Base-by-base conservation (phyloP, 2,888 invertebrate genomes). In the Cybosia mesomella region DNA sequence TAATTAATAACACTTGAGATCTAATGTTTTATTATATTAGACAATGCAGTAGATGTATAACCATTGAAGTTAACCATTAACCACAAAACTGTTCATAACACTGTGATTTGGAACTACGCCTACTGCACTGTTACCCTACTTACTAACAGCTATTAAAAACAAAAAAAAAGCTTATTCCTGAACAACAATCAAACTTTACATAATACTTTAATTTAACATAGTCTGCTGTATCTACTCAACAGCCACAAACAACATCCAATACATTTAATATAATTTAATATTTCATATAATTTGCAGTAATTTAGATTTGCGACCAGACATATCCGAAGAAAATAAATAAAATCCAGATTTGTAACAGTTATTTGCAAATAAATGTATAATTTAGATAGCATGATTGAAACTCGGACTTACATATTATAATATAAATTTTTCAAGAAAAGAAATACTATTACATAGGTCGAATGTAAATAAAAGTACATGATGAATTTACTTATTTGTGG, bases 1-100 rank as follows among this genome's bases (percentile, higher is more conserved):
- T 77, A 70, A 79, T 81, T 79, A 77, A 85, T 79, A 84, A 85
- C 87, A 87, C 62, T 62, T 89, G 89, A 89, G 89, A 89, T 89
- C 89, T 88, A 80, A 77, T 81, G 62, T 62, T 62, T 58, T 83
- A 76, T 80, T 83, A 84, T 81, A 80, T 72, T 76, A 76, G 72
- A 77, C 82, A 83, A 81, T 79, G 80, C 77, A 79, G 79, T 68
- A 67, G 53, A 58, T 67, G 32, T 62, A 61, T 13, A 72, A 73
- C 66, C 64, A 70, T 74, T 60, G 70, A 75, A 39, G 57, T 54
- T 70, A 64, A n/a, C n/a, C n/a, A n/a, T n/a, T n/a, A n/a, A n/a
- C n/a, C 71, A 69, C 64, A 74, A 72, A 71, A 64, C 76, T 64
- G 57, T 59, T 69, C 34, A 49, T 64, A 63, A 67, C 69, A 68